A percentile compares a stretch with the other conserved stretches of the same genome.
These are phyloP conservation scores for Temnothorax rugatulus DNA, from an alignment of 2,888 invertebrate species.

Conservation along the genomic window DNA sequence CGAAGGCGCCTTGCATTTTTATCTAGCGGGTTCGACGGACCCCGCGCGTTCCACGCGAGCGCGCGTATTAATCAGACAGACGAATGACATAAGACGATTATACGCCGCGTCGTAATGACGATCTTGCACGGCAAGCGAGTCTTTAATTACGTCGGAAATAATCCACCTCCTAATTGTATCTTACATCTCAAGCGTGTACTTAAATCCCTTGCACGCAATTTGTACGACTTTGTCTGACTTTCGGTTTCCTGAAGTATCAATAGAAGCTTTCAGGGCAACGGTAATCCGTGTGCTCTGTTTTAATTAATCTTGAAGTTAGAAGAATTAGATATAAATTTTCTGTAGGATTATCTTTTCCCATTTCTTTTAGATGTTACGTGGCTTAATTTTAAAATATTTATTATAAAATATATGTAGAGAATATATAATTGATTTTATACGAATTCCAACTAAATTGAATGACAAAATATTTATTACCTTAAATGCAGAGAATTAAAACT, in stretches of 20 bases:
- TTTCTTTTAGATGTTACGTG: background rate
- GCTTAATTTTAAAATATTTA: background rate
- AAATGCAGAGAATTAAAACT: background rate
- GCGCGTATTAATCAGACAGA: slow-evolving; percentile 27
- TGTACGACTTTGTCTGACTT: background rate
- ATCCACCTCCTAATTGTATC: background rate
- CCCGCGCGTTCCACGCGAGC: slow-evolving; percentile 11
- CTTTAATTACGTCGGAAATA: slow-evolving; percentile 7
- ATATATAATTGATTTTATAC: background rate
- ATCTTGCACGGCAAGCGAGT: slow-evolving; percentile 9
- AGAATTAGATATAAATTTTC: background rate
- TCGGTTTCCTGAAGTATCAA: background rate
- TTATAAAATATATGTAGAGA: background rate
- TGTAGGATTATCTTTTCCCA: background rate
- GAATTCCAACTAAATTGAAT: background rate
- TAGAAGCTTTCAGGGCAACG: background rate
- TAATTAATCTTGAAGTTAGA: background rate
- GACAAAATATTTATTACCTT: no score
- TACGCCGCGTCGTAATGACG: background rate
- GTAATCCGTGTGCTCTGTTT: background rate
- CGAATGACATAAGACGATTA: slow-evolving; percentile 46
- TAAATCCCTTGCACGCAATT: slow-evolving; percentile 1
- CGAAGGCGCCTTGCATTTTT: slow-evolving; percentile 13
- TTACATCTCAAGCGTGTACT: background rate
- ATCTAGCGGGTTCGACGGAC: slow-evolving; percentile 33